Percentiles rank a stretch among this genome's conserved stretches.
phyloP scores from a whole-genome alignment of 2,113 vertebrate species.

The Passer domesticus region DNA sequence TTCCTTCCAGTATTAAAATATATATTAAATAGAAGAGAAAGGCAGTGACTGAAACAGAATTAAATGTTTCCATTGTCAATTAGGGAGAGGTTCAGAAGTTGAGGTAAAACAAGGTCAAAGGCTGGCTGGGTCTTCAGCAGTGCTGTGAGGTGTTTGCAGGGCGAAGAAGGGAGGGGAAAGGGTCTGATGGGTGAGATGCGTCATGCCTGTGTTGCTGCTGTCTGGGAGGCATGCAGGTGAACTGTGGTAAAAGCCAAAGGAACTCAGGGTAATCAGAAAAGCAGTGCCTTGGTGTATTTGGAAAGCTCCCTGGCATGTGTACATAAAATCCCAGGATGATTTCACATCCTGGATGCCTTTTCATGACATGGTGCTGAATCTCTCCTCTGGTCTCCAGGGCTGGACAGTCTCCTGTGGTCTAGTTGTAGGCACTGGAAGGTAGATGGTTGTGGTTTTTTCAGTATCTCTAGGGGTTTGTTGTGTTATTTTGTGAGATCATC shows the following conservation, averaged over 20 bases:
- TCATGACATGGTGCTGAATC: background rate
- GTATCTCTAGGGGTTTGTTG: background rate
- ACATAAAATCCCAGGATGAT: background rate
- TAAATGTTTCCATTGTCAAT: background rate
- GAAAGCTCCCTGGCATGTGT: rapidly evolving
- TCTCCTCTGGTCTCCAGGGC: background rate
- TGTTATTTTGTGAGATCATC: background rate
- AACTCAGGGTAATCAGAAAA: background rate
- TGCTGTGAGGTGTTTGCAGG: background rate
- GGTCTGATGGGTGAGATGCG: background rate
- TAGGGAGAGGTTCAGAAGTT: background rate
- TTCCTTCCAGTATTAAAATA: slow-evolving; percentile 11
- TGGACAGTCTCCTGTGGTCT: background rate
- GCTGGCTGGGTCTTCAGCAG: background rate
- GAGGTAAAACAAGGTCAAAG: background rate
- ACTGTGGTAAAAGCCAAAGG: too few species aligned
- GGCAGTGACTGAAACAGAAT: background rate
- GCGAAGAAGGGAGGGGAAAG: background rate
- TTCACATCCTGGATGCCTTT: background rate
- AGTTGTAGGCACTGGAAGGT: background rate
- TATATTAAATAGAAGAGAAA: slow-evolving; percentile 3
- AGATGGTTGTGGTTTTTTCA: background rate
- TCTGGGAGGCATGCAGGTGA: background rate
- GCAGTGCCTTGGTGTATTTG: background rate
- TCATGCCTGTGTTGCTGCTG: background rate